Percentiles rank a stretch among this genome's conserved stretches.
Evolutionary conservation across 2,113 vertebrate genomes (phyloP).

Genomic region (Megalops atlanticus): DNA sequence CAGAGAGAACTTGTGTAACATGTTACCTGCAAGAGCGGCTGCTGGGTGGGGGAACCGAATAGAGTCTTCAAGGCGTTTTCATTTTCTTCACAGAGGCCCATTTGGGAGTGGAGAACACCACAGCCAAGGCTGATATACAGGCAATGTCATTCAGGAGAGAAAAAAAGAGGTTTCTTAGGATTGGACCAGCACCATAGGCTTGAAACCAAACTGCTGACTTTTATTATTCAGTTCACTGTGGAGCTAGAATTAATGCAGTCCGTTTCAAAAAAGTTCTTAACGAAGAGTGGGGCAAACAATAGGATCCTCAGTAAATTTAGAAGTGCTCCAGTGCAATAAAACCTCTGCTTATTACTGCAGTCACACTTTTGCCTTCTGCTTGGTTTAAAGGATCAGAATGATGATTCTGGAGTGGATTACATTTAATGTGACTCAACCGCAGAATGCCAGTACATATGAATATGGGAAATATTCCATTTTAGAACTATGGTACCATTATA

Average conservation of each 20-base stretch:
- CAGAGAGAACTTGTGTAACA: not conserved
- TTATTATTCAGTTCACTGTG: not conserved
- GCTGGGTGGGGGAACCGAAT: not conserved
- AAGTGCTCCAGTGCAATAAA: not conserved
- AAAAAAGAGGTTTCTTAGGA: not conserved
- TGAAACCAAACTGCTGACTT: no score
- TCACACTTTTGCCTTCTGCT: not conserved
- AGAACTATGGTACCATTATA: not conserved
- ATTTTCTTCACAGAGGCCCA: not conserved
- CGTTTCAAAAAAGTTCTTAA: not conserved
- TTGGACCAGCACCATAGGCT: not conserved
- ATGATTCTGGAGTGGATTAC: slow-evolving; percentile 11
- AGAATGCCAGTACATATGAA: not conserved
- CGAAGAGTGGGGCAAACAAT: not conserved
- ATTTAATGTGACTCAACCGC: not conserved
- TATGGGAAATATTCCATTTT: not conserved
- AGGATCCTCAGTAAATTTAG: no score
- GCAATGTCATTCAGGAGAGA: not conserved
- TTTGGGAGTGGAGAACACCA: not conserved
- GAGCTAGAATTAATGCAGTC: no score
- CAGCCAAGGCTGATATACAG: not conserved
- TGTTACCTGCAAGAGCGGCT: slow-evolving; percentile 1
- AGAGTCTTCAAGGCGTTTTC: slow-evolving; percentile 7
- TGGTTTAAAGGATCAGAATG: not conserved
- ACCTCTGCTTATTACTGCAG: not conserved